Percentiles rank a stretch among this genome's conserved stretches.
These are phyloP conservation scores for Bugulina stolonifera DNA, from an alignment of 2,888 invertebrate species.

Conservation along the genomic window DNA sequence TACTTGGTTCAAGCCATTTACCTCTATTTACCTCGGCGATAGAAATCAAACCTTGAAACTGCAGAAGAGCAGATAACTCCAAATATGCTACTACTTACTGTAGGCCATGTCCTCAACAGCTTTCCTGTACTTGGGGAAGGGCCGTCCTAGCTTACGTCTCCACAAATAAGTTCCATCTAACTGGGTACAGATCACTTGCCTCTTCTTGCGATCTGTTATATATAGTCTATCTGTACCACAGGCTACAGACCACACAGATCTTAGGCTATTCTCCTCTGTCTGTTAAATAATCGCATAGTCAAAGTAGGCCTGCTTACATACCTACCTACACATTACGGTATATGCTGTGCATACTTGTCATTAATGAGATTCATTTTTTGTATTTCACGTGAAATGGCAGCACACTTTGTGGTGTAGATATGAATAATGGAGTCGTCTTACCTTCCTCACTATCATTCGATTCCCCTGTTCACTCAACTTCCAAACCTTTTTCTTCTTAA, in stretches of 20 bases:
- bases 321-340: no score
- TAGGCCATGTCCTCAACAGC: constrained; percentile 8
- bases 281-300: no score
- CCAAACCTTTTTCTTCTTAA: neutral
- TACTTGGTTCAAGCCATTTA: no score
- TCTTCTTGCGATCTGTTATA: constrained; percentile 17
- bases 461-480: neutral
- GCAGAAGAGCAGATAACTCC: no score
- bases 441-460: neutral
- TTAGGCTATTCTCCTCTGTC: constrained; percentile 3
- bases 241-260: constrained; percentile 4
- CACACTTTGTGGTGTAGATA: no score
- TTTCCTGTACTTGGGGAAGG: constrained; percentile 5
- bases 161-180: constrained; percentile 16
- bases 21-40: no score
- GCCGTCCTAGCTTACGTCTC: constrained; percentile 15
- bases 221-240: neutral
- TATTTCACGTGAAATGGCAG: no score
- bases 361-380: no score
- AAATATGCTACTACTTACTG: neutral
- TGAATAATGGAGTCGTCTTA: constrained; percentile 3
- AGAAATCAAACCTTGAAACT: no score
- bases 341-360: no score
- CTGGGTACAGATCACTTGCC: neutral
- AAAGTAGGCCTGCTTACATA: no score